These are phyloP conservation scores for Antechinus flavipes DNA, from an alignment of 2,113 vertebrate genomes.

Conservation along the genomic window DNA sequence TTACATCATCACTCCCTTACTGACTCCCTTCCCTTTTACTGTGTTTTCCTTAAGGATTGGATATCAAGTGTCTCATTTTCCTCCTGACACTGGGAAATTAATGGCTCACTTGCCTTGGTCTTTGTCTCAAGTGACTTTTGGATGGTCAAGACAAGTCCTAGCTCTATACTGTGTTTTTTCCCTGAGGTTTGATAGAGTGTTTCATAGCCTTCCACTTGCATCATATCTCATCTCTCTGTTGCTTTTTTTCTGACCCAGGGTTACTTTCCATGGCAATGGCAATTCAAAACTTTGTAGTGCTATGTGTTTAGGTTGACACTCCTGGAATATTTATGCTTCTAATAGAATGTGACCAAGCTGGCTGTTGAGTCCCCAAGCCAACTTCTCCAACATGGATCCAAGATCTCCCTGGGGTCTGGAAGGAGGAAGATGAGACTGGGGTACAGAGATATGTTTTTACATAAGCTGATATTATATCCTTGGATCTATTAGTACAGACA, in stretches of 20 bases:
- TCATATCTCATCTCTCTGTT: background rate
- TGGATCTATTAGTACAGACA: background rate
- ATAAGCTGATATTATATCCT: background rate
- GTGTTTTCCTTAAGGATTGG: background rate
- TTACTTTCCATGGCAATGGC: background rate
- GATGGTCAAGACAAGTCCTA: background rate
- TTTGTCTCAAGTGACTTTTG: background rate
- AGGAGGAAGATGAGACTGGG: background rate
- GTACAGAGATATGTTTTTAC: background rate
- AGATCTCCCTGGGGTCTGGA: background rate
- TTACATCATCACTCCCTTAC: background rate
- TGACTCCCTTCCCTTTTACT: background rate
- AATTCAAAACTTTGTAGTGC: background rate
- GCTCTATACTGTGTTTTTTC: background rate
- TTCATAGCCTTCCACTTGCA: background rate
- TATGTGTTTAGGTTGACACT: background rate
- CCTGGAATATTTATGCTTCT: background rate
- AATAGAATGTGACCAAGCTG: background rate
- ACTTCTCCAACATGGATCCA: background rate
- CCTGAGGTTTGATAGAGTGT: background rate
- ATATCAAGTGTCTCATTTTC: background rate
- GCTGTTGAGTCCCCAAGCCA: background rate
- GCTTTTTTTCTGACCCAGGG: background rate
- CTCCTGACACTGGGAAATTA: background rate
- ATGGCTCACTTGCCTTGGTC: background rate